A percentile compares a stretch with the other conserved stretches of the same genome.
Conservation (phyloP, 2,113 vertebrate genomes). For the Rafetus swinhoei region DNA sequence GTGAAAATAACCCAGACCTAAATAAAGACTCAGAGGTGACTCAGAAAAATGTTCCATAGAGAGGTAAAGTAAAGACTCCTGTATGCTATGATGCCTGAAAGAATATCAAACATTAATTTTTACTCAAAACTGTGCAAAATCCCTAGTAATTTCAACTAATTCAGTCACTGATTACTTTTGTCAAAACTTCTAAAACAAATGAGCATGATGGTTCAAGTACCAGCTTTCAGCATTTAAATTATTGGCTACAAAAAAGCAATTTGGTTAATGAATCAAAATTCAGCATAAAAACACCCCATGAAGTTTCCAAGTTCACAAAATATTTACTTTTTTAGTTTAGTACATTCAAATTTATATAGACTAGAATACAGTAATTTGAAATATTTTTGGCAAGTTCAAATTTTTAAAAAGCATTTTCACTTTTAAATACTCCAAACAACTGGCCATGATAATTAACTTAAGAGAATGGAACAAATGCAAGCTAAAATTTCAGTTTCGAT, state of each 20-base stretch:
- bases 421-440: conserved; percentile 59
- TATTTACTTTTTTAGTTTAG: conserved; percentile 70
- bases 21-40: background rate
- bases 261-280: fast-evolving
- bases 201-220: fast-evolving
- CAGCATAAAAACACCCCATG: background rate
- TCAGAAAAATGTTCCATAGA: background rate
- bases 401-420: conserved; percentile 50
- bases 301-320: conserved; percentile 73
- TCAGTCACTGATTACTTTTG: background rate
- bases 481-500: conserved; percentile 66
- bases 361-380: conserved; percentile 64
- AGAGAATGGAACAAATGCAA: conserved; percentile 55
- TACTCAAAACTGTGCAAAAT: too few relatives aligned
- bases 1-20: background rate
- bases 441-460: conserved; percentile 56
- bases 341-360: conserved; percentile 66
- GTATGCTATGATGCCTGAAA: background rate
- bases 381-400: conserved; percentile 62
- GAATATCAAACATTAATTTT: too few relatives aligned
- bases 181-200: background rate
- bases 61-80: fast-evolving
- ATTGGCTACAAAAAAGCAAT: fast-evolving
- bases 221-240: fast-evolving
- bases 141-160: background rate